Percentiles rank a stretch among this genome's conserved stretches.
These are phyloP conservation scores for Kradibia gibbosae DNA, from an alignment of 1,140 invertebrate genomes.

Conservation along the genomic window DNA sequence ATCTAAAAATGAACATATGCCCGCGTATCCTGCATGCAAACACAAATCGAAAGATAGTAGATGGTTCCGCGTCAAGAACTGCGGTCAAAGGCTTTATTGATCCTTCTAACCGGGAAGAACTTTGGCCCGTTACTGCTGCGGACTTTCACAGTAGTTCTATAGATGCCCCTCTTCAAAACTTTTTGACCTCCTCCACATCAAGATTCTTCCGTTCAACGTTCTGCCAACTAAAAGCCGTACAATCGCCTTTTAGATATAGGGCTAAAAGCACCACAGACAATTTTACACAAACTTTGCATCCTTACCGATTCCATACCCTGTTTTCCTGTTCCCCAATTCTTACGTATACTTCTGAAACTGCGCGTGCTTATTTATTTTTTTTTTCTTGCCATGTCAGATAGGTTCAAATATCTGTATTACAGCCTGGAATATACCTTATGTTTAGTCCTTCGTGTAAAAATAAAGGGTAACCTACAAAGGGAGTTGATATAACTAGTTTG, in stretches of 20 bases:
- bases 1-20: too few relatives aligned
- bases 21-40: not conserved
- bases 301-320: slow-evolving; percentile 28
- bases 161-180: slow-evolving; percentile 48
- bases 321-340: not conserved
- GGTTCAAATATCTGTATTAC: too few relatives aligned
- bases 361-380: too few relatives aligned
- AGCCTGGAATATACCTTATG: too few relatives aligned
- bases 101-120: slow-evolving; percentile 53
- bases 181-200: slow-evolving; percentile 55
- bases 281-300: slow-evolving; percentile 49
- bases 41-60: slow-evolving; percentile 53
- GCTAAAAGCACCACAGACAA: slow-evolving; percentile 49
- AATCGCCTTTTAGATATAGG: slow-evolving; percentile 55
- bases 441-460: too few relatives aligned
- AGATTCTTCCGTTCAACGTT: not conserved
- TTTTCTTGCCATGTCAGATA: too few relatives aligned
- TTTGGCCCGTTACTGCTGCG: slow-evolving; percentile 52
- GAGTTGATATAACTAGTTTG: too few relatives aligned
- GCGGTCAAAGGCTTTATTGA: slow-evolving; percentile 63
- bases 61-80: slow-evolving; percentile 52
- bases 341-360: not conserved
- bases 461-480: too few relatives aligned
- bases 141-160: not conserved
- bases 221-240: slow-evolving; percentile 44